Base-by-base conservation (phyloP, 1,140 invertebrate species). In the Papilio helenus region DNA sequence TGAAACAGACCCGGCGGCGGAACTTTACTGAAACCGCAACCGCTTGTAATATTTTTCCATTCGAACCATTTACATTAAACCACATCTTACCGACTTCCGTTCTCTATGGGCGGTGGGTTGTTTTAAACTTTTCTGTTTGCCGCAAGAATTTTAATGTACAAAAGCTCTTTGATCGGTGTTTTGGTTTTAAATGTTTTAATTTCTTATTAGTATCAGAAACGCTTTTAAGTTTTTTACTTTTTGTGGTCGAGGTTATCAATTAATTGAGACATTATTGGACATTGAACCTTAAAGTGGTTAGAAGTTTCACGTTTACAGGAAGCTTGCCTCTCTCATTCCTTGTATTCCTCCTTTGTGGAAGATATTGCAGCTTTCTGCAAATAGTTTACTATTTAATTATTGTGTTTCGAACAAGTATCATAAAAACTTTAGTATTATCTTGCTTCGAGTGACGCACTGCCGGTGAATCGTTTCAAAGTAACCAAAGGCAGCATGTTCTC, bases 31-130 rank as follows among this genome's bases (percentile, higher is more conserved):
- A 77, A 77, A 77, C 76, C 76, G 34, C 76, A 77, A 44, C 39
- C 20, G 73, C 26, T 58, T 73, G n/a, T 71, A 76, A 18, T 44
- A 76, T 34, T 80, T 80, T 76, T 71, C 26, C 61, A 46, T 46
- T 73, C 71, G 72, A 88, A 87, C 80, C 87, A 89, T 91, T 91
- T 89, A 89, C 88, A 82, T 73, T 29, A n/a, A 39, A 87, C 87
- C 85, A 82, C 89, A 84, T 88, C 90, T 89, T 88, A 85, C 79
- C 79, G 86, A 89, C 81, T 83, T 87, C 80, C 78, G 83, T 81
- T 87, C 84, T 23, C 7, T 61, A 89, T 90, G 90, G 88, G 61
- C 85, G 58, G 77, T 87, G 87, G 73, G 89, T 88, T 88, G 90
- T 86, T 77, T 61, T 23, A 83, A 89, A 90, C 86, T 82, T 87